Percentiles rank a stretch among this genome's conserved stretches.
Conservation (phyloP, 2,113 vertebrate species). For the Cairina moschata region DNA sequence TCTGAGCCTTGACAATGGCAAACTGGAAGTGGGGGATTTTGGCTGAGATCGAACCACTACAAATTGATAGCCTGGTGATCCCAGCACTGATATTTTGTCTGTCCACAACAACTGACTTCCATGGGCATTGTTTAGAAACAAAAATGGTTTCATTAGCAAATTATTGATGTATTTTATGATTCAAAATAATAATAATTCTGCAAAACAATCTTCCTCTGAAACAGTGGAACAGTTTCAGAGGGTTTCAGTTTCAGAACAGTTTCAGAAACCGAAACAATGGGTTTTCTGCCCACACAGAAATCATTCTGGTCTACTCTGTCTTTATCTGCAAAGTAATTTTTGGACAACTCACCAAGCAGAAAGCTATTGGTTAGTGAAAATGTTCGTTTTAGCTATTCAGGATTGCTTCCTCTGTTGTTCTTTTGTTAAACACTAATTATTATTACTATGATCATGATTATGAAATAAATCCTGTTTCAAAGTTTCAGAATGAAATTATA, state of each 20-base stretch:
- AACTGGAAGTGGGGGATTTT: neutral
- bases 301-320: neutral
- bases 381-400: neutral
- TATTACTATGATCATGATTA: neutral
- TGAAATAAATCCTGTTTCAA: neutral
- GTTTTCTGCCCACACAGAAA: neutral
- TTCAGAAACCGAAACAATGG: neutral
- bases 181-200: neutral
- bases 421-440: neutral
- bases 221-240: neutral
- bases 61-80: neutral
- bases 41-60: neutral
- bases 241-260: neutral
- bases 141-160: neutral
- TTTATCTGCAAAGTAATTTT: neutral
- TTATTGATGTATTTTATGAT: neutral
- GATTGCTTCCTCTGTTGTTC: neutral
- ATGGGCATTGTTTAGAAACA: neutral
- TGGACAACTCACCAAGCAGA: neutral
- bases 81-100: neutral
- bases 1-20: slow-evolving; percentile 42
- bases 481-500: neutral
- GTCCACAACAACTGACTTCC: neutral
- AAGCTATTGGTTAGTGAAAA: neutral
- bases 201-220: neutral